Percentiles rank a stretch among this genome's conserved stretches.
Conservation (phyloP, 2,888 invertebrate genomes). For the Thymelicus lineola region DNA sequence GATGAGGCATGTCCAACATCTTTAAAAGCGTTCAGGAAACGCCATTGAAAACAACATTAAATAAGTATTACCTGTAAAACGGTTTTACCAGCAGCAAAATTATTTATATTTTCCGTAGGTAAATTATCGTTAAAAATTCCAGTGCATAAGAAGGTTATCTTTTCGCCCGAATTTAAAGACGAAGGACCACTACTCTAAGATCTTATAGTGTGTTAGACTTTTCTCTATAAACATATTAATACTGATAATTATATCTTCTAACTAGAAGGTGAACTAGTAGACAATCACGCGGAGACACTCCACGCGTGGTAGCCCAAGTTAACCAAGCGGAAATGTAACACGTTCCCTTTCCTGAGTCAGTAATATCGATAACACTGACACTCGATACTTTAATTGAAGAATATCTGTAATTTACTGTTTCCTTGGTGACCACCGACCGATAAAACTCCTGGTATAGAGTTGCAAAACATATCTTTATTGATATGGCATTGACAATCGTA, state of each 20-base stretch:
- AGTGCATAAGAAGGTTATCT: too few relatives aligned
- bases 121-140: too few relatives aligned
- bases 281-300: constrained; percentile 20
- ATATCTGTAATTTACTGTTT: constrained; percentile 13
- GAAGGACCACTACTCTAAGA: too few relatives aligned
- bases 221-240: neutral
- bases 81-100: too few relatives aligned
- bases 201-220: too few relatives aligned
- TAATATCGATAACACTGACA: constrained; percentile 12
- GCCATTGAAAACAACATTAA: too few relatives aligned
- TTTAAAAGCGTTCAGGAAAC: too few relatives aligned
- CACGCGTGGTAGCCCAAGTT: constrained; percentile 7
- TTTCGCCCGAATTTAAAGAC: too few relatives aligned
- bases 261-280: constrained; percentile 30
- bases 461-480: constrained; percentile 3
- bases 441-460: constrained; percentile 11
- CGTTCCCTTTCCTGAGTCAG: constrained; percentile 34
- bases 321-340: constrained; percentile 28
- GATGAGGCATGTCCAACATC: too few relatives aligned
- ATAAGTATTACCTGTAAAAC: too few relatives aligned
- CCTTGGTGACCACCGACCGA: constrained; percentile 28
- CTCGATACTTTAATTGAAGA: constrained; percentile 26
- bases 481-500: neutral
- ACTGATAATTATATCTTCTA: neutral
- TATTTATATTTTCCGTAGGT: too few relatives aligned